Conservation (phyloP, 2,888 invertebrate species). For the Theristus sp. region DNA sequence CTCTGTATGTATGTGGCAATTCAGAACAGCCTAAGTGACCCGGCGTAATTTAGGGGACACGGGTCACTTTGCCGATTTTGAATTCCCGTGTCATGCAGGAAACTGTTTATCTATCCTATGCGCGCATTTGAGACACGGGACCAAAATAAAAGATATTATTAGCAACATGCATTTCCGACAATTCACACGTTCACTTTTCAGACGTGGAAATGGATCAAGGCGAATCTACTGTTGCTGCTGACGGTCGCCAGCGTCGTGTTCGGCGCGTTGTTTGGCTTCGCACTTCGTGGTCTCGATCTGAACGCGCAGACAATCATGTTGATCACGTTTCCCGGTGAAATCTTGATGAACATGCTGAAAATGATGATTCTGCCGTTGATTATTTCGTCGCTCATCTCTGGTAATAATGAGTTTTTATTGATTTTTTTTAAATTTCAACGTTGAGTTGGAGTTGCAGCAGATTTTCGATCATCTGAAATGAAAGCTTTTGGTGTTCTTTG, state of each 20-base stretch:
- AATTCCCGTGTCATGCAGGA: no score
- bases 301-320: constrained; percentile 37
- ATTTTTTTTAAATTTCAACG: neutral
- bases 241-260: constrained; percentile 42
- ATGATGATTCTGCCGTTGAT: constrained; percentile 51
- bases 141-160: no score
- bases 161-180: no score
- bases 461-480: no score
- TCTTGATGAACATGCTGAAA: constrained; percentile 48
- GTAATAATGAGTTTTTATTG: constrained; percentile 22
- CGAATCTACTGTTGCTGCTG: constrained; percentile 42
- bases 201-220: constrained; percentile 33
- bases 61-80: no score
- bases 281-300: constrained; percentile 28
- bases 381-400: constrained; percentile 45
- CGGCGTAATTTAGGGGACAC: no score
- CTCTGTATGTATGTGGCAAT: no score
- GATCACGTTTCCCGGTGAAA: constrained; percentile 47
- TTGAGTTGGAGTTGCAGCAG: no score
- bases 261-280: constrained; percentile 44
- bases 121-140: no score
- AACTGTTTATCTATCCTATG: no score
- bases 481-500: neutral
- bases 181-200: no score
- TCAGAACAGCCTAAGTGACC: no score